These are phyloP conservation scores for Drosophila limbata DNA, from an alignment of 2,888 invertebrate genomes.

Conservation along the genomic window DNA sequence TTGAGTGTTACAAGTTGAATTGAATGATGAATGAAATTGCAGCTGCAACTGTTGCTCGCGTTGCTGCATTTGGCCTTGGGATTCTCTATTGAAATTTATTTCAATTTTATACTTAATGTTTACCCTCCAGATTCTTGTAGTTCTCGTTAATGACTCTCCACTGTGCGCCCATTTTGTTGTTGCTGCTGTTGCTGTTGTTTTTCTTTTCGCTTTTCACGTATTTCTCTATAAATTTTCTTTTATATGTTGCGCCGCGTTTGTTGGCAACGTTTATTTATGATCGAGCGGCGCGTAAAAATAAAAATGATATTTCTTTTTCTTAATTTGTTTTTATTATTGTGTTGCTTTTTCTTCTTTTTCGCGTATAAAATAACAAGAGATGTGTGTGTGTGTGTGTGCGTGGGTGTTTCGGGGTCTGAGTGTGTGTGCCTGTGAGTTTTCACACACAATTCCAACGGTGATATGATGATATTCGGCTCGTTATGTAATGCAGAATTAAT, in stretches of 20 bases:
- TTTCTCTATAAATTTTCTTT: conserved; percentile 28
- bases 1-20: conserved; percentile 1
- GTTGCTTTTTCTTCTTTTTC: conserved; percentile 16
- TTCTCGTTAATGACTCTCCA: conserved; percentile 81
- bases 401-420: background rate
- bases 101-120: conserved; percentile 26
- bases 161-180: conserved; percentile 74
- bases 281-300: conserved; percentile 58
- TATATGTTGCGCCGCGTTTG: conserved; percentile 18
- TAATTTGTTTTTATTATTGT: conserved; percentile 33
- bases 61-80: conserved; percentile 13
- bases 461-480: conserved; percentile 16
- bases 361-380: conserved; percentile 23
- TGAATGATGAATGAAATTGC: conserved; percentile 30
- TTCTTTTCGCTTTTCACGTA: conserved; percentile 7
- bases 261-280: conserved; percentile 47
- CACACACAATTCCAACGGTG: conserved; percentile 31
- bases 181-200: conserved; percentile 7
- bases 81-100: background rate
- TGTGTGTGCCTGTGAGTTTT: conserved; percentile 14
- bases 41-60: conserved; percentile 8
- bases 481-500: conserved; percentile 58
- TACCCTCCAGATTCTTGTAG: conserved; percentile 83
- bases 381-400: background rate
- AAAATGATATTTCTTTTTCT: conserved; percentile 30